phyloP scores from a whole-genome alignment of 2,888 invertebrate genomes.

The Biston stratarius region DNA sequence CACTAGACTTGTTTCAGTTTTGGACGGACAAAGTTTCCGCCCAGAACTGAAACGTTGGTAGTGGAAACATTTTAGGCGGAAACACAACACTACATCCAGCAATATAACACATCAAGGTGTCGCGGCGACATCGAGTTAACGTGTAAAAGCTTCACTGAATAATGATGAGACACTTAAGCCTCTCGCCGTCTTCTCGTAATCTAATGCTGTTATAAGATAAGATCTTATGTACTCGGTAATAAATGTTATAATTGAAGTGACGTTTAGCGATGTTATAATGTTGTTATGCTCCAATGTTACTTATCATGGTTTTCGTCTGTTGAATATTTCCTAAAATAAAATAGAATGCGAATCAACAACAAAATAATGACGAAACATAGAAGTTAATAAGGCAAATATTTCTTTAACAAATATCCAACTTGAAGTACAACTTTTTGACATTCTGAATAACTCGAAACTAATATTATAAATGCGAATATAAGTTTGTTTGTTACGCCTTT shows the following conservation, averaged over 20 bases:
- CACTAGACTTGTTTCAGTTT: too few relatives aligned
- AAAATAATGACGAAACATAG: too few relatives aligned
- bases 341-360: too few relatives aligned
- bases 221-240: constrained; percentile 46
- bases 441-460: too few relatives aligned
- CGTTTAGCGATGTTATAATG: background rate
- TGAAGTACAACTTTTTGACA: too few relatives aligned
- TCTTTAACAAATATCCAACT: too few relatives aligned
- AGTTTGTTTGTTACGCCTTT: too few relatives aligned
- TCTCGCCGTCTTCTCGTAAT: constrained; percentile 30
- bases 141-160: constrained; percentile 59
- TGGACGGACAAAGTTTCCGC: background rate
- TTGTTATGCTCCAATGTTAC: too few relatives aligned
- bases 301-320: background rate
- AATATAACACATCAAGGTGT: constrained; percentile 33
- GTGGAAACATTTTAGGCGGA: constrained; percentile 6
- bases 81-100: constrained; percentile 20
- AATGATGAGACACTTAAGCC: constrained; percentile 66
- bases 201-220: constrained; percentile 22
- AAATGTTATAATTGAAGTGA: constrained; percentile 13
- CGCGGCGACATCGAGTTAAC: constrained; percentile 46
- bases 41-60: background rate
- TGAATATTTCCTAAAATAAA: background rate
- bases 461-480: too few relatives aligned
- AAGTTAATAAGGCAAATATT: too few relatives aligned